Base-by-base conservation (phyloP, 2,797 vertebrate species). In the Schizopygopsis pylzovi region DNA sequence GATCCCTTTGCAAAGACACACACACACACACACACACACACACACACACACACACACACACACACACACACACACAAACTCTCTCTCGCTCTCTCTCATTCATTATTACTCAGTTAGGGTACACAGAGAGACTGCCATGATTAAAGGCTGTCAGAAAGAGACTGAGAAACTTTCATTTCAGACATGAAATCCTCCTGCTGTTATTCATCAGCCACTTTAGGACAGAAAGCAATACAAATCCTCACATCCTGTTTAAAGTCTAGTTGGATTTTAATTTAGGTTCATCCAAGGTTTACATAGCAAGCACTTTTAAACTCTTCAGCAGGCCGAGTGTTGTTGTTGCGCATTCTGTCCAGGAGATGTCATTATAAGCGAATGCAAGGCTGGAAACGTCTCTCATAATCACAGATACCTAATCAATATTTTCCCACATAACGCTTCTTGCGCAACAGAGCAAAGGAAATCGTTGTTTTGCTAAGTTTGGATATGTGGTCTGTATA, bases 81-180 rank as follows among this genome's bases (percentile, higher is more conserved):
- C 80, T 83, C 37, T 63, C 33, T 28, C 28, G 28, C 28, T 49
- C 39, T 83, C 59, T 71, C 75, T 85, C 75, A 81, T 70, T 88
- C 75, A 85, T 83, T 79, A 85, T 86, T 85, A 85, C 79, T 76
- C 87, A 82, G 54, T 76, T 77, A 77, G 75, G 18, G 25, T 63
- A 77, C 45, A 68, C 76, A 79, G 71, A 28, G 67, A 73, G 20
- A 83, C n/a, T 71, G 28, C 39, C 45, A 76, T 80, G 45, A 65
- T 25, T 65, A 71, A 56, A 39, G 61, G 4, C 65, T 37, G 70
- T 18, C 63, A 49, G 18, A 33, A 43, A 72, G 20, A 25, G n/a
- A 22, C 39, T 20, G 12, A 22, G 49, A 59, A 22, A 87, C 79
- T 85, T 88, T 88, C 76, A 71, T 82, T 86, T 75, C 12, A 59